phyloP scores from a whole-genome alignment of 2,113 vertebrate genomes.

The Podocnemis expansa region DNA sequence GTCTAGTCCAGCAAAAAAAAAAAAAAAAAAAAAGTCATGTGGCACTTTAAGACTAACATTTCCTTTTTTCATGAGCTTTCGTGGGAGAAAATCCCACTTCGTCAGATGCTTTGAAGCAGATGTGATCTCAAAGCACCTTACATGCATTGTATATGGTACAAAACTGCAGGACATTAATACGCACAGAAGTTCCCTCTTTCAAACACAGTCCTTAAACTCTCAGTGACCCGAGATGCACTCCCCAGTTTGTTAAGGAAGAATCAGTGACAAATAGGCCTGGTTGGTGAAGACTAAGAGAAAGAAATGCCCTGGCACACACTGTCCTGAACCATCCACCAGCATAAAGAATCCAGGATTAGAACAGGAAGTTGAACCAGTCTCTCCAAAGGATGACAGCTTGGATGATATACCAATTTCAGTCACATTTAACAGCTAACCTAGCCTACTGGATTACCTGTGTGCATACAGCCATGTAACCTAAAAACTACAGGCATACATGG shows the following conservation, averaged over 20 bases:
- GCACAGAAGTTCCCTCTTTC: neutral
- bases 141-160: neutral
- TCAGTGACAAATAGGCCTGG: neutral
- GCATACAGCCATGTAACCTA: neutral
- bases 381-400: neutral
- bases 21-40: too few relatives aligned
- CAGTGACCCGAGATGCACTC: neutral
- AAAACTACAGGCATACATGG: neutral
- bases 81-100: too few relatives aligned
- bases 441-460: neutral
- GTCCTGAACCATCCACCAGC: neutral
- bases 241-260: neutral
- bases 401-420: neutral
- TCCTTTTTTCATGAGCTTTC: too few relatives aligned
- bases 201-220: neutral
- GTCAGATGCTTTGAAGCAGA: too few relatives aligned
- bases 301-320: neutral
- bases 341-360: neutral
- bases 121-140: neutral
- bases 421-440: neutral
- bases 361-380: neutral
- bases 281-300: neutral
- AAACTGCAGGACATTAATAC: neutral
- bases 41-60: too few relatives aligned
- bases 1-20: too few relatives aligned